Evolutionary conservation across 2,888 invertebrate species (phyloP), one percentile per base, ranked within the genome.

Genomic region (Odontocolon sp.): DNA sequence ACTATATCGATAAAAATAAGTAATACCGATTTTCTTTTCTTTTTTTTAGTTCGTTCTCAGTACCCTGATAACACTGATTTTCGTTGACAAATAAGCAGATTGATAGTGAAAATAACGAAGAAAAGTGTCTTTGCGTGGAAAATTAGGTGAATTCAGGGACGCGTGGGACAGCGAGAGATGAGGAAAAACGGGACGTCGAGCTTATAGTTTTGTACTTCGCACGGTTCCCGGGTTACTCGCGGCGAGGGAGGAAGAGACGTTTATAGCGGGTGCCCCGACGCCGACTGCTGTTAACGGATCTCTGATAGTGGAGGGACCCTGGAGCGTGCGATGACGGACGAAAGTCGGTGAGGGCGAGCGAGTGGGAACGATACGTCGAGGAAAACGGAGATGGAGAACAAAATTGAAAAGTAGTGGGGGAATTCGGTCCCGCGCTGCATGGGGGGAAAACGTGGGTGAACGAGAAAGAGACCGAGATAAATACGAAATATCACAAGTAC

Each of bases 231-330:
- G n/a, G 40, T 18, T 36, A 18, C 18, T 26, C 38, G 36, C 56
- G 59, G 36, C 54, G 71, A 76, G 71, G 76, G 72, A 63, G 66
- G 73, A 81, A 70, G 82, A 82, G 83, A 86, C 84, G 87, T 86
- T 86, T 79, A 84, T 85, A 87, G 82, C 84, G 85, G 82, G 84
- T 88, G 87, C 85, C 84, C 86, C 87, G 84, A 83, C 83, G 84
- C 84, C 87, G 87, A 89, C 88, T 88, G 88, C 86, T 86, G 88
- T 89, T 89, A 87, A 89, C 87, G 84, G 84, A 81, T 85, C 86
- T 77, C 79, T 83, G 87, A 87, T 86, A 86, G 86, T 81, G 83
- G 85, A 80, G 81, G 79, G 84, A 83, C 82, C 84, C 82, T 57
- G 68, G 50, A 6, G 23, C 68, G 73, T 81, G 84, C 85, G 86